Percentiles rank a stretch among this genome's conserved stretches.
phyloP scores from a whole-genome alignment of 2,888 invertebrate genomes.

The Apamea crenata region DNA sequence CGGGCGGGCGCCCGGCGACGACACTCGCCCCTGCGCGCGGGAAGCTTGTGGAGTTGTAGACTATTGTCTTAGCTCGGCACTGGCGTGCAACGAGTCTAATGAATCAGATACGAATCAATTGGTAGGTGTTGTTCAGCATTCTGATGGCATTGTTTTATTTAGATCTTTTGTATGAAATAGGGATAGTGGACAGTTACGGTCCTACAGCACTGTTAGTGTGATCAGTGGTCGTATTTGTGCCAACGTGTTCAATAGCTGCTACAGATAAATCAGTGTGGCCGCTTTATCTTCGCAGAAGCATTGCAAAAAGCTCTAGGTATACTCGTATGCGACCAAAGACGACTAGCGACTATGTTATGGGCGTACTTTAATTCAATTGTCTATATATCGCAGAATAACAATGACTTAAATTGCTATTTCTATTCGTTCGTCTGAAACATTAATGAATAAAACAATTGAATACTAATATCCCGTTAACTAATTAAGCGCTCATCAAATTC shows the following conservation, averaged over 20 bases:
- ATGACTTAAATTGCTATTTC: slow-evolving; percentile 23
- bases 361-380: neutral
- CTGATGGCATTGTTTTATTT: neutral
- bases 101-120: slow-evolving; percentile 10
- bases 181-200: neutral
- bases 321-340: neutral
- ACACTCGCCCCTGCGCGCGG: slow-evolving; percentile 16
- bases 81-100: neutral
- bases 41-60: neutral
- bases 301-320: neutral
- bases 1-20: neutral
- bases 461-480: neutral
- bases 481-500: slow-evolving; percentile 30
- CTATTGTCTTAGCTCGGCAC: slow-evolving; percentile 20
- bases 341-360: neutral
- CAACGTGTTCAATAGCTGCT: neutral
- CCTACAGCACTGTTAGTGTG: neutral
- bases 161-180: neutral
- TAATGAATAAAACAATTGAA: slow-evolving; percentile 37
- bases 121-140: slow-evolving; percentile 15
- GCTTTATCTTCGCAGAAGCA: neutral
- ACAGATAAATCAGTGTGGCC: neutral
- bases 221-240: neutral
- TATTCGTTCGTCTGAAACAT: slow-evolving; percentile 2
- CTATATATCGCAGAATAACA: slow-evolving; percentile 22